Base-by-base conservation (phyloP, 2,113 vertebrate species). In the Chaetodon trifascialis region DNA sequence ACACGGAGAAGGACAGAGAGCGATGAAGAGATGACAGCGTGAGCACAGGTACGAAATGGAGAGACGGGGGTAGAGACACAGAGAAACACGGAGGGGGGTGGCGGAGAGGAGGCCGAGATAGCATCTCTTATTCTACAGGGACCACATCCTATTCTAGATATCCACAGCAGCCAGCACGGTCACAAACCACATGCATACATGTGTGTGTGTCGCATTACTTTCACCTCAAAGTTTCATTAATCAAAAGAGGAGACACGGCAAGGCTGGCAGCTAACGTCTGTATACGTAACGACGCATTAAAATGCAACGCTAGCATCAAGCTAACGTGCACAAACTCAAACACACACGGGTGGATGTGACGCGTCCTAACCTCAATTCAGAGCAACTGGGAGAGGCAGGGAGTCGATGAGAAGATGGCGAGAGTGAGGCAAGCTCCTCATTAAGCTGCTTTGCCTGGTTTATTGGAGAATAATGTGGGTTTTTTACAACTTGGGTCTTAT, bases 61-160 rank as follows among this genome's bases (percentile, higher is more conserved):
- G 63, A 86, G 83, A 78, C 23, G 4, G 77, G 47, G 75, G 46
- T 15, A 70, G 34, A 60, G 78, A 82, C 0, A 34, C 34, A 11
- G 76, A 77, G 55, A 72, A 73, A 76, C 47, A 74, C 63, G 17
- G 65, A 77, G 74, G 42, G 67, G 74, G 73, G 36, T 36, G 79
- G 71, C 21, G 21, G 56, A 74, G 76, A 59, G 54, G 79, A 68
- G 46, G 63, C 23, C 73, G 52, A 79, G 86, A 89, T 79, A 73
- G 70, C 87, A 87, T 91, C 84, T 84, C 69, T 72, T 77, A 85
- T 86, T 84, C 88, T 81, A 49, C 80, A 73, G 90, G 83, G 78
- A 77, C 65, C 55, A 52, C 55, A n/a, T 83, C 88, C 70, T 72
- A 40, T 76, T 73, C 74, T 2, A 54, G 74, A 67, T 68, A 81